Conservation (phyloP, 2,113 vertebrate genomes). For the Arizona elegans region DNA sequence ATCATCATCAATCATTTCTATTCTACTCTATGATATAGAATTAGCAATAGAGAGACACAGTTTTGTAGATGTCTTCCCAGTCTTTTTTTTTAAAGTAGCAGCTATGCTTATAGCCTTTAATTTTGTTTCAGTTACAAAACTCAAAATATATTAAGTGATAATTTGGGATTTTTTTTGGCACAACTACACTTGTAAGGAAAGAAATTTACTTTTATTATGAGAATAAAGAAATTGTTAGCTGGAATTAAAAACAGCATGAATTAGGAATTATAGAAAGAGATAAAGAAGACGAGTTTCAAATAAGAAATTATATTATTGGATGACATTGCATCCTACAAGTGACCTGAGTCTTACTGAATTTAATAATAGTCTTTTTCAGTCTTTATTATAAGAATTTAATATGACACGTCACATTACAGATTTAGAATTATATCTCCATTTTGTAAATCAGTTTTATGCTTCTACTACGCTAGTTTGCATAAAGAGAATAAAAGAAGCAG, state of each 20-base stretch:
- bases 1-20: neutral
- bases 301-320: neutral
- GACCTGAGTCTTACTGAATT: accelerated
- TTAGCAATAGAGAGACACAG: neutral
- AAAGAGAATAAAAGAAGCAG: neutral
- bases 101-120: neutral
- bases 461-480: conserved; percentile 3
- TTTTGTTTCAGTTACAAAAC: neutral
- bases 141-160: neutral
- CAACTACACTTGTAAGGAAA: neutral
- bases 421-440: neutral
- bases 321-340: neutral
- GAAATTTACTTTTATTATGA: neutral
- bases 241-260: neutral
- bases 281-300: neutral
- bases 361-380: neutral
- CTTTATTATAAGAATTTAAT: neutral
- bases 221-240: neutral
- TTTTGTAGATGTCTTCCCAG: neutral
- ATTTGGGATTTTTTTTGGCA: neutral
- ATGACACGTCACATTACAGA: neutral
- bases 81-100: neutral
- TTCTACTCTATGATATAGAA: neutral
- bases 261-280: neutral
- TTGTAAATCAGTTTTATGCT: neutral